Base-by-base conservation (phyloP, 2,888 invertebrate genomes). In the Acrobasis repandana region DNA sequence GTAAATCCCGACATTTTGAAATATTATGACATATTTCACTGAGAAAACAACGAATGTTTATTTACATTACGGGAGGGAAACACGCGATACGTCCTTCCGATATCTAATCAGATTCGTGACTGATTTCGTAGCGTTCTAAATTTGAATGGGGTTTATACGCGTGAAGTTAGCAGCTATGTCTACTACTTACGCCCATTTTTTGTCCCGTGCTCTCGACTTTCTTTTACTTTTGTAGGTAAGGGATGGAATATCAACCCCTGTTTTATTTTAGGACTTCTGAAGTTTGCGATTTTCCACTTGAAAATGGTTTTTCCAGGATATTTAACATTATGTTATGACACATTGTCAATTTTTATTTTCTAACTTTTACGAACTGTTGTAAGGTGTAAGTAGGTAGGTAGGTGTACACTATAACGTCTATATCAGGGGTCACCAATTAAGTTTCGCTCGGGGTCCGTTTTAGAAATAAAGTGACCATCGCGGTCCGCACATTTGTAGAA, bases 51-150 rank as follows among this genome's bases (percentile, higher is more conserved):
- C 70, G 28, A 77, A 68, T 67, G 69, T 82, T 83, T 86, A 86
- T 88, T 88, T 88, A 88, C 87, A 88, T 88, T 81, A 82, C 86
- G 79, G 62, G 70, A 67, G 49, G 56, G 60, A 58, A 63, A 67
- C 47, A 60, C 60, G 64, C 65, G 47, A 47, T 9, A 72, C 76
- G 73, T 67, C 56, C 61, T 20, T 56, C 47, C 69, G 28, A 16
- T 0, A 9, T 49, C 36, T 16, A 52, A 52, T 16, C 36, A 11
- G 36, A 34, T 36, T 52, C 10, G 52, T 36, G 34, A 52, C 46
- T 57, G 34, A 16, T 38, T 52, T 57, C 43, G 6, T 11, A 36
- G 52, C 52, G 52, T 52, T 52, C 15, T 14, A 16, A 16, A 50
- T 6, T 51, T 18, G 52, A 36, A 34, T 34, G 52, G 16, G 52